Evolutionary conservation across 2,888 invertebrate genomes (phyloP), one percentile per base, ranked within the genome.

Genomic region (Drosophila borborema): DNA sequence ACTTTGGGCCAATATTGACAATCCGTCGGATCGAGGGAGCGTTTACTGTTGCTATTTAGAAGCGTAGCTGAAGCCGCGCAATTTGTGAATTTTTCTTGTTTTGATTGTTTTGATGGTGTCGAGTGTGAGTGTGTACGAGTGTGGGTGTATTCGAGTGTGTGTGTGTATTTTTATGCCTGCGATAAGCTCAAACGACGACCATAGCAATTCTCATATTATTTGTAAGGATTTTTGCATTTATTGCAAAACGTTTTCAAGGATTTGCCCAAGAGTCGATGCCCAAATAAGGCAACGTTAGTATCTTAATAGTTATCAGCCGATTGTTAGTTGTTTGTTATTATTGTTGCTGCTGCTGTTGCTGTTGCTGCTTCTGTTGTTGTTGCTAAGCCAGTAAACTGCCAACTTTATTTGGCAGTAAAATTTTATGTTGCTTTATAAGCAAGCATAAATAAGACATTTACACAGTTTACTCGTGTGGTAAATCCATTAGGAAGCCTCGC

Each of bases 161-260:
- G 61, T 73, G 55, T 74, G 70, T 74, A 68, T 69, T 81, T 87
- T 89, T 84, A 83, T 84, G 82, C 77, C 82, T 74, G 86, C 86
- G 88, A 89, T 88, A 88, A 88, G 90, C 90, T 74, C 76, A 74
- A 80, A 86, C 74, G 77, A 77, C 82, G 69, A 70, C 82, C 84
- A 90, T 82, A 85, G 81, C 89, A 77, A 81, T 85, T 85, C 75
- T 79, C 86, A 89, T 89, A 90, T 87, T 90, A 89, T 90, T 89
- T 88, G 90, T 85, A 85, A 81, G 88, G 90, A 90, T 90, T 88
- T 90, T 85, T 85, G 80, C 88, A 89, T 85, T 89, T 87, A 88
- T 90, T 89, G 86, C 85, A 64, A 64, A 85, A 73, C 78, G 80
- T 61, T 88, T 89, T 74, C 74, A 83, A 86, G 88, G 86, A 86